phyloP scores from a whole-genome alignment of 2,888 invertebrate species.

The Caenorhabditis sp. region DNA sequence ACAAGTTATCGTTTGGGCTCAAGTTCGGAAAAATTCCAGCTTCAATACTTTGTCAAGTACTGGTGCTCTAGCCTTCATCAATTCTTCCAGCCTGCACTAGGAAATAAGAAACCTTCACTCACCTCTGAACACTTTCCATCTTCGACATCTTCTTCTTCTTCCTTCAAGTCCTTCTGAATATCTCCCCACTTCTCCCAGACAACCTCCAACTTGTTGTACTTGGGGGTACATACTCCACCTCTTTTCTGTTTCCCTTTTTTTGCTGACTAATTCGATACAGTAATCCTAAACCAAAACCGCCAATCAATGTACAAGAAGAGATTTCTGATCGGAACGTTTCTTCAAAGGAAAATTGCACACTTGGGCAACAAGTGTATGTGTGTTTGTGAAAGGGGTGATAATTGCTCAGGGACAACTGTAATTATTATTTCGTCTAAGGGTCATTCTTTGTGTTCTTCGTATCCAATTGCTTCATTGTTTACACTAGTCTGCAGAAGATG shows the following conservation, averaged over 20 bases:
- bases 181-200: not conserved
- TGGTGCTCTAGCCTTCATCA: no score
- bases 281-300: constrained; percentile 11
- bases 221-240: not conserved
- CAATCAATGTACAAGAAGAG: not conserved
- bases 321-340: not conserved
- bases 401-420: constrained; percentile 3
- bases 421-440: not conserved
- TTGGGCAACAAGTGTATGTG: constrained; percentile 5
- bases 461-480: not conserved
- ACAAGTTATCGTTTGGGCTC: no score
- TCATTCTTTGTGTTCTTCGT: not conserved
- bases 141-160: constrained; percentile 9
- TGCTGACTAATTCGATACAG: constrained; percentile 32
- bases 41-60: no score
- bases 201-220: not conserved
- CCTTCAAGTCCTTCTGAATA: not conserved
- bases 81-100: no score
- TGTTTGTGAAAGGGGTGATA: not conserved
- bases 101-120: not conserved
- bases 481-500: not conserved
- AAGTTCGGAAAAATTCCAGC: no score
- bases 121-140: constrained; percentile 21
- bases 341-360: not conserved
- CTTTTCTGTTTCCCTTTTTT: not conserved